Conservation (phyloP, 2,888 invertebrate genomes). For the Heliconius sara region DNA sequence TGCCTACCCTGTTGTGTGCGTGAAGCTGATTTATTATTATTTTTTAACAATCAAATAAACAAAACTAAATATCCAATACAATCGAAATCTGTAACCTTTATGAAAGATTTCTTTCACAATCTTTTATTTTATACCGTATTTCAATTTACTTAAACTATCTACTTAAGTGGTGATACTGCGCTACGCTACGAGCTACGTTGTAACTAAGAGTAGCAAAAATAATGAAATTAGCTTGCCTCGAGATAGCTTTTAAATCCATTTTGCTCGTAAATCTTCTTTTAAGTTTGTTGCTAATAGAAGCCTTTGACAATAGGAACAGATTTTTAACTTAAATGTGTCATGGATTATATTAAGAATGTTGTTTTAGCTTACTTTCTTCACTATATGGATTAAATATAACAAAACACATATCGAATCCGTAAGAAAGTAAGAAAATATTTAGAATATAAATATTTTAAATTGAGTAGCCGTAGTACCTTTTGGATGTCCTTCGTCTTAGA, state of each 20-base stretch:
- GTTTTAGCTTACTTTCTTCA: neutral
- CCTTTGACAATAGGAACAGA: constrained; percentile 14
- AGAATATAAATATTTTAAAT: no score
- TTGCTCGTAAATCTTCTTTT: constrained; percentile 29
- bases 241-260: constrained; percentile 33
- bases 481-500: no score
- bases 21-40: no score
- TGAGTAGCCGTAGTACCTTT: no score
- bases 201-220: constrained; percentile 25
- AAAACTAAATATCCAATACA: neutral
- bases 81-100: neutral
- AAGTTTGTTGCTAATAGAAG: constrained; percentile 25
- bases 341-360: neutral
- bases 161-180: constrained; percentile 24
- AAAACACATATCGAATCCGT: no score
- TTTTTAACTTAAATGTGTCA: neutral
- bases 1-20: no score
- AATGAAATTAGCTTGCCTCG: constrained; percentile 33
- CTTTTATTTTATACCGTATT: constrained; percentile 16
- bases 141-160: constrained; percentile 20
- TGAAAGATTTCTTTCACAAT: neutral
- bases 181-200: constrained; percentile 11
- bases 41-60: neutral
- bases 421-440: no score
- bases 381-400: neutral